Percentiles rank a stretch among this genome's conserved stretches.
phyloP scores from a whole-genome alignment of 2,797 vertebrate species.

The Thripadectes ignobilis region DNA sequence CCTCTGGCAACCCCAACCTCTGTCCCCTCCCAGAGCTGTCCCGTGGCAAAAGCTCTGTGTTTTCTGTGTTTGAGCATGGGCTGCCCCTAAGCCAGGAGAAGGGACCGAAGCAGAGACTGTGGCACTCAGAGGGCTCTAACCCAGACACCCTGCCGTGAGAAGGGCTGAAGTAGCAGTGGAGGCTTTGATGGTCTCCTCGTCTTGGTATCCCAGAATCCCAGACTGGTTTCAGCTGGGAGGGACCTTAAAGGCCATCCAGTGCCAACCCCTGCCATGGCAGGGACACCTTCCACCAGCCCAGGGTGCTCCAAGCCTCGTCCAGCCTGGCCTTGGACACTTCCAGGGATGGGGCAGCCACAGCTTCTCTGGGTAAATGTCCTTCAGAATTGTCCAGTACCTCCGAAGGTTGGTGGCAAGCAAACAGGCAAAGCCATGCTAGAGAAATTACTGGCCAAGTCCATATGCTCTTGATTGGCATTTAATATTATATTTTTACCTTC shows the following conservation, averaged over 20 bases:
- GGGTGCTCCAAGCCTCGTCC: rapidly evolving
- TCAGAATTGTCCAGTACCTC: not conserved
- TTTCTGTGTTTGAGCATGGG: not conserved
- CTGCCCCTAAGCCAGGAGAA: not conserved
- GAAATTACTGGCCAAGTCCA: not conserved
- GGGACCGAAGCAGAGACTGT: not conserved
- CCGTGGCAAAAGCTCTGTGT: not conserved
- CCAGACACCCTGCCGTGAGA: not conserved
- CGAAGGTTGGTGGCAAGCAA: not conserved
- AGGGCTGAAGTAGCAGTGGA: not conserved
- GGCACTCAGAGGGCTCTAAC: not conserved
- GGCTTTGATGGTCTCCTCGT: not conserved
- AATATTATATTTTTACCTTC: not conserved
- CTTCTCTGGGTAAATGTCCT: not conserved
- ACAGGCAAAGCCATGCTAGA: not conserved
- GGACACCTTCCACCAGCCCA: not conserved
- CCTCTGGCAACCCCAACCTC: not conserved
- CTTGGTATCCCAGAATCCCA: not conserved
- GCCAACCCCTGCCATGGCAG: not conserved
- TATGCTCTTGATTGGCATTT: not conserved
- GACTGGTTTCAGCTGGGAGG: not conserved
- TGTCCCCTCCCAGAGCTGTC: rapidly evolving
- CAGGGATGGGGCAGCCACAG: not conserved
- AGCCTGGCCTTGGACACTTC: rapidly evolving
- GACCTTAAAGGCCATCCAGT: not conserved